Conservation (phyloP, 2,797 vertebrate species). For the Linurgus olivaceus region DNA sequence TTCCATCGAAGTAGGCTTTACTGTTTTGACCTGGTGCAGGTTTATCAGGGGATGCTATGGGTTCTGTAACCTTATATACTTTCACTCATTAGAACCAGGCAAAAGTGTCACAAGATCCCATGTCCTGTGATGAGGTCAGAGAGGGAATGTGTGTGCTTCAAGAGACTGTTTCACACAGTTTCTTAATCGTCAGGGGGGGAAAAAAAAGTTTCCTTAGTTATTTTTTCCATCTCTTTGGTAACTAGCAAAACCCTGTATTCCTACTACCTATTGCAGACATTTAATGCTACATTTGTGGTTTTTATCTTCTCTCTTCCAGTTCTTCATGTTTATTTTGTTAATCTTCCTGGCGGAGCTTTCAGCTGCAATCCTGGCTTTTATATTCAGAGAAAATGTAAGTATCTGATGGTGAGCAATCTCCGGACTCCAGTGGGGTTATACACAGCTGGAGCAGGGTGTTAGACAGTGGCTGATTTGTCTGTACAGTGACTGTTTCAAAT, state of each 20-base stretch:
- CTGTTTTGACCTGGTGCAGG: background rate
- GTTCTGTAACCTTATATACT: background rate
- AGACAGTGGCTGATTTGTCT: background rate
- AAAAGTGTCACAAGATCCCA: background rate
- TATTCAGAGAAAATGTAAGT: slow-evolving; percentile 94
- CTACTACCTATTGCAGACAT: background rate
- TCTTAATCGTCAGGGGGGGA: background rate
- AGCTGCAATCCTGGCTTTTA: slow-evolving; percentile 89
- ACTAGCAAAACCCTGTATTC: background rate
- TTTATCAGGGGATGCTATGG: fast-evolving
- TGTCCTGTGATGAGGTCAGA: background rate
- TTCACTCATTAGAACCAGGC: background rate
- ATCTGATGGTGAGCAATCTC: background rate
- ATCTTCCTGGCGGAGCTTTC: slow-evolving; percentile 94
- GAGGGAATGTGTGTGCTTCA: background rate
- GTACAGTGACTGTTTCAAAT: background rate
- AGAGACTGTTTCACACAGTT: background rate
- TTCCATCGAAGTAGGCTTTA: background rate
- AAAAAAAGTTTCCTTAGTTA: background rate
- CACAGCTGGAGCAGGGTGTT: background rate
- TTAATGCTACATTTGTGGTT: background rate
- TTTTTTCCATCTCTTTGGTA: background rate
- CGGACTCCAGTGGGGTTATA: background rate
- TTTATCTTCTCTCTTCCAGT: slow-evolving; percentile 74
- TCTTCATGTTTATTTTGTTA: slow-evolving; percentile 92